Evolutionary conservation across 2,888 invertebrate genomes (phyloP), one percentile per base, ranked within the genome.

Genomic region (Gisinianus flammeolus): DNA sequence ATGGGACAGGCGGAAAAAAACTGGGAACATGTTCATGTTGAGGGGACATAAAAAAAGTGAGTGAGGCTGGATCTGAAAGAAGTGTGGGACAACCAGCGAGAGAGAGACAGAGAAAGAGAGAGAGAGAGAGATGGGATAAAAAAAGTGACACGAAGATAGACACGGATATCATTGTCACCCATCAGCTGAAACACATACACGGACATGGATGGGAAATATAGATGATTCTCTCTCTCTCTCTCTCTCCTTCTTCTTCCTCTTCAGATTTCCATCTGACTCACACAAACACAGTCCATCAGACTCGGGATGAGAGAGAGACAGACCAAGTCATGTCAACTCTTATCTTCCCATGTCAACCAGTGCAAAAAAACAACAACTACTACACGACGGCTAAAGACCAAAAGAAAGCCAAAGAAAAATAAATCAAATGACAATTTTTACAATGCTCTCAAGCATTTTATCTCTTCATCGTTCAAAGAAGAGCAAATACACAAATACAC

Each of bases 261-360:
- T 54, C 6, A 54, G 54, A 54, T 54, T 54, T 54, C 4, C 54
- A 54, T 54, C 54, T 54, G 54, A 54, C 6, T 10, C 16, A 54
- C 54, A 54, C 54, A 54, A 16, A 54, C 54, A 54, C 54, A 54
- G 54, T 54, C 54, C n/a, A 54, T 54, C 54, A 54, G 54, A n/a
- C 54, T 54, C 44, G n/a, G n/a, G n/a, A n/a, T 44, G 44, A 44
- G 44, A 44, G 44, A 44, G 16, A 19, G 44, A 6, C 3, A 44
- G 44, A 44, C 19, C 3, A 44, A 44, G 44, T 44, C 44, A 44
- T 4, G 3, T 44, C 44, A 4, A 44, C 44, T 44, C 44, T 44
- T 44, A 44, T 44, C 44, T 44, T n/a, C 44, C 44, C 44, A 44
- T 44, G 44, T 44, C 44, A 44, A 44, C 12, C 44, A 44, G n/a